Percentiles rank a stretch among this genome's conserved stretches.
These are phyloP conservation scores for Oostethus manadensis DNA, from an alignment of 2,113 vertebrate species.

Conservation along the genomic window DNA sequence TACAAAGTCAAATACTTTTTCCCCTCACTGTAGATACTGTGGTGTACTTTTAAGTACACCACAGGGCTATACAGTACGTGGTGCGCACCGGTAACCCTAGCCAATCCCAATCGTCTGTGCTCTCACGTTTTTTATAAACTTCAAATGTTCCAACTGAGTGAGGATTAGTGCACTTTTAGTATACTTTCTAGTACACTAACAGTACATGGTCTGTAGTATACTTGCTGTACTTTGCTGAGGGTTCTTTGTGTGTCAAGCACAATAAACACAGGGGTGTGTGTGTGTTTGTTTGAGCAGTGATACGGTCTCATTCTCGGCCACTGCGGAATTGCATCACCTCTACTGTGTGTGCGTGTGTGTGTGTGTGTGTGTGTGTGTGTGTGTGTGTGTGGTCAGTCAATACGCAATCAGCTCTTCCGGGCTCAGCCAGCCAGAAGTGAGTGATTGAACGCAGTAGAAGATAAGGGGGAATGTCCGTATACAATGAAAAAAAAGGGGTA, in stretches of 20 bases:
- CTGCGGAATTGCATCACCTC: slow-evolving; percentile 27
- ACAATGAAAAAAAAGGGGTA: background rate
- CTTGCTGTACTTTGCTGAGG: too few species aligned
- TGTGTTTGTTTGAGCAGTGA: background rate
- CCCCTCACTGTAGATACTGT: too few species aligned
- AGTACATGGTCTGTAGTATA: too few species aligned
- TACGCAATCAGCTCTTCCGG: slow-evolving; percentile 53
- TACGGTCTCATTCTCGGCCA: slow-evolving; percentile 9
- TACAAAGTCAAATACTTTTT: too few species aligned
- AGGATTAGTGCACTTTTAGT: too few species aligned
- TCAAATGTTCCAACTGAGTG: too few species aligned
- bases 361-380: slow-evolving; percentile 9
- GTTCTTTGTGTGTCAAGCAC: background rate
- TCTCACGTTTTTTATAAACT: too few species aligned
- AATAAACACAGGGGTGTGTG: background rate
- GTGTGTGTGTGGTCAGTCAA: slow-evolving; percentile 27
- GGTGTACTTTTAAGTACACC: too few species aligned
- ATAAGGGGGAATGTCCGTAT: slow-evolving; percentile 22
- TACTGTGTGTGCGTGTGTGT: slow-evolving; percentile 7
- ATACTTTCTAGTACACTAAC: too few species aligned
- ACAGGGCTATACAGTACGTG: too few species aligned
- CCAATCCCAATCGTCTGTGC: too few species aligned
- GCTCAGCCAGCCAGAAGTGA: slow-evolving; percentile 11
- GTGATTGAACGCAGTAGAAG: slow-evolving; percentile 11
- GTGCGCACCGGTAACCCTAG: too few species aligned